These are phyloP conservation scores for Danaus melanippus DNA, from an alignment of 1,140 invertebrate species.

Conservation along the genomic window DNA sequence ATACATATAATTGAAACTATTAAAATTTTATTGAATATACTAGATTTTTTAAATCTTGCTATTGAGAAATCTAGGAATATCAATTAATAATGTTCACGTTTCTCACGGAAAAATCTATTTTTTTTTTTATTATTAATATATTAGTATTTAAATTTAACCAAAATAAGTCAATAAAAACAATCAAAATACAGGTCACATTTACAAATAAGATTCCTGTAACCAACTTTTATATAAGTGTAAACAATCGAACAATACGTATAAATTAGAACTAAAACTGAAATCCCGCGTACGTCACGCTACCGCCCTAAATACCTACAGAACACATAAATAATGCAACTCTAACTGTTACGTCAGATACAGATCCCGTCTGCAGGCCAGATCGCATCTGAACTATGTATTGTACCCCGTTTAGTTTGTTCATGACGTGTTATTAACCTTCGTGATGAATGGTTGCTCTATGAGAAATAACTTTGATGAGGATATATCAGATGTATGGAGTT, in stretches of 20 bases:
- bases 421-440: conserved; percentile 39
- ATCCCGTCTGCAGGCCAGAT: conserved; percentile 43
- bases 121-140: no score
- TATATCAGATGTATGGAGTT: neutral
- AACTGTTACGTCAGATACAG: conserved; percentile 46
- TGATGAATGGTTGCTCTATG: conserved; percentile 30
- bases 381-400: conserved; percentile 46
- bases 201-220: no score
- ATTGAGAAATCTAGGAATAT: no score
- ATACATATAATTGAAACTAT: no score
- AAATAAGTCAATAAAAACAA: no score
- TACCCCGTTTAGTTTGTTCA: conserved; percentile 35
- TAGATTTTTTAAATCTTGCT: no score
- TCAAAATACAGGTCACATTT: no score
- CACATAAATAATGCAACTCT: conserved; percentile 53
- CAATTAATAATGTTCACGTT: no score
- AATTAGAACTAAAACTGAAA: conserved; percentile 12
- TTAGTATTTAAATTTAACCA: no score
- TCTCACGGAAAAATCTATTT: no score
- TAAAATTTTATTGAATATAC: no score
- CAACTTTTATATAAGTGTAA: no score
- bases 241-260: neutral
- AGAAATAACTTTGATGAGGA: neutral
- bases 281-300: conserved; percentile 16
- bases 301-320: conserved; percentile 33